A percentile compares a stretch with the other conserved stretches of the same genome.
Evolutionary conservation across 2,797 vertebrate genomes (phyloP).

Genomic region (Natrix natrix): DNA sequence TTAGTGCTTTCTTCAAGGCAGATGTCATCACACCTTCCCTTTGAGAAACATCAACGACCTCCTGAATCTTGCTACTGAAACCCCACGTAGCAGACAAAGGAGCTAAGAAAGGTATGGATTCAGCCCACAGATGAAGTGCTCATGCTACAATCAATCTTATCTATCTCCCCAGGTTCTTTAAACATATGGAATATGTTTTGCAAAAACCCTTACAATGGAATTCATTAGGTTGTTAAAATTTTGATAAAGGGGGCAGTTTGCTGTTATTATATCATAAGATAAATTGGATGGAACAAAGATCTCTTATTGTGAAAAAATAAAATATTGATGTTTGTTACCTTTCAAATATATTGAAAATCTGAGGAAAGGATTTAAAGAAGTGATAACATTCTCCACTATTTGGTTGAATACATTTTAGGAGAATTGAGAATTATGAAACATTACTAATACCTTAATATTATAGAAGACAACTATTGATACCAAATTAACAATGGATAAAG

Average conservation of each 20-base stretch:
- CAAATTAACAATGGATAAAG: neutral
- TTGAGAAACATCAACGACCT: neutral
- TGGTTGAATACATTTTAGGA: conserved; percentile 7
- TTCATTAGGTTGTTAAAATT: neutral
- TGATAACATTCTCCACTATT: neutral
- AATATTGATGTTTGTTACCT: neutral
- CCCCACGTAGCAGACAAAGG: neutral
- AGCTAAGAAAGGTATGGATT: neutral
- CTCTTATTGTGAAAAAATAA: neutral
- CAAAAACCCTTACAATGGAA: neutral
- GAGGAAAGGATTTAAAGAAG: neutral
- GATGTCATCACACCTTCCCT: neutral
- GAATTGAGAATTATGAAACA: conserved; percentile 2
- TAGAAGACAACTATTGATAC: neutral
- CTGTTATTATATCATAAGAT: neutral
- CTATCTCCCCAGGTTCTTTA: neutral
- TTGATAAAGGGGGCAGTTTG: neutral
- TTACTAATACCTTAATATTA: neutral
- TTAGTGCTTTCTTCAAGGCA: neutral
- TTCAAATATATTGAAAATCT: neutral
- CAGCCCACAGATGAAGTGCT: neutral
- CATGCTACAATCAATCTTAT: neutral
- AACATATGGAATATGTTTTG: neutral
- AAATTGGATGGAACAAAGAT: neutral
- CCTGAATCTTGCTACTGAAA: neutral